Base-by-base conservation (phyloP, 2,888 invertebrate genomes). In the Sphinx pinastri region DNA sequence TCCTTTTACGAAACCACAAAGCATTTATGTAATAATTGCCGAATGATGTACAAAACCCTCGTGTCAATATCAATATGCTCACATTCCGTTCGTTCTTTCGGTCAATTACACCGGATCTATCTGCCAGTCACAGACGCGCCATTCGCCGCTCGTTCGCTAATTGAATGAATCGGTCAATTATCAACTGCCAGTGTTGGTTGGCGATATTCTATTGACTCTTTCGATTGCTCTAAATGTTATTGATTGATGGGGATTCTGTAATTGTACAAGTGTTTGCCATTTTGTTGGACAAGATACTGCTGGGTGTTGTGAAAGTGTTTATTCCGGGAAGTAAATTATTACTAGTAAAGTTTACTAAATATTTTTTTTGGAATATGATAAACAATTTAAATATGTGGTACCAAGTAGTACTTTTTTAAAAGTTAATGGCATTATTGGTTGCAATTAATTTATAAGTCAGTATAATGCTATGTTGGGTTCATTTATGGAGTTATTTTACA, bases 121-220 rank as follows among this genome's bases (percentile, higher is more conserved):
- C 63, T 19, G 63, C 49, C 63, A 63, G 49, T 63, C 49, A 63
- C 63, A 63, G 49, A 38, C 12, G 11, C 13, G 47, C 19, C 63
- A 47, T 19, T 49, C 49, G 49, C 49, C 49, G 49, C 47, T 63
- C 63, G 47, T 19, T 63, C 63, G 16, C 47, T 63, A 63, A 63
- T 63, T 63, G 49, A 63, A 63, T 63, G 63, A 49, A 63, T 49
- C 63, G 63, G 19, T 63, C 63, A 63, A 63, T 63, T 63, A 63
- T 49, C 63, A 63, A 47, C 60, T 12, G 38, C 6, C 19, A 47
- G 12, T 63, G 49, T 19, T 63, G 13, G 45, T 49, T 49, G 13
- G 63, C 16, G 19, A n/a, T 49, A 47, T 16, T 49, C 47, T 5
- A 11, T 19, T 63, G 16, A 12, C 49, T 49, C 47, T 63, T 63